Percentiles rank a stretch among this genome's conserved stretches.
Conservation (phyloP, 1,140 invertebrate genomes). For the Trinorchestia longiramus region DNA sequence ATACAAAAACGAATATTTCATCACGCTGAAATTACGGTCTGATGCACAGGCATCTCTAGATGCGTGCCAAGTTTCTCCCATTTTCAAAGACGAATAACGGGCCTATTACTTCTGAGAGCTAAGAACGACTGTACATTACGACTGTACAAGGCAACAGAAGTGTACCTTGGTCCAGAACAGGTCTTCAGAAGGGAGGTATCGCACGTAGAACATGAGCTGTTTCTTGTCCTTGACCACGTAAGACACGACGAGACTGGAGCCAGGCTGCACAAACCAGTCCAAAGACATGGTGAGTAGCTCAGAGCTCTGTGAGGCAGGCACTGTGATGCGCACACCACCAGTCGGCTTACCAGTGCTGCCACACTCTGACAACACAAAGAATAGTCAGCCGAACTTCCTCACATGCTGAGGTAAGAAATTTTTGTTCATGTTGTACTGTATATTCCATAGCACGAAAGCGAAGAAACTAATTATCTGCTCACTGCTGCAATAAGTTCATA, state of each 20-base stretch:
- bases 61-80: too few relatives aligned
- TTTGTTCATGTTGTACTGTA: not conserved
- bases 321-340: not conserved
- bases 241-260: conserved; percentile 81
- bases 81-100: too few relatives aligned
- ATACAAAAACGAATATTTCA: too few relatives aligned
- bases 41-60: too few relatives aligned
- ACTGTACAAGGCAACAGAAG: too few relatives aligned
- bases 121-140: too few relatives aligned
- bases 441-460: too few relatives aligned
- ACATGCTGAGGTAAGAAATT: too few relatives aligned
- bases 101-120: too few relatives aligned
- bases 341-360: not conserved
- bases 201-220: conserved; percentile 82
- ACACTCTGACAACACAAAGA: not conserved
- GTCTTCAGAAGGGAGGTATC: conserved; percentile 84
- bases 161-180: conserved; percentile 80
- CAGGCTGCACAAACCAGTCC: conserved; percentile 44
- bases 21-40: too few relatives aligned
- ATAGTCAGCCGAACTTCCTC: not conserved
- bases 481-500: too few relatives aligned
- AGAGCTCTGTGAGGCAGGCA: not conserved
- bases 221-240: conserved; percentile 82
- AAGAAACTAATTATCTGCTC: too few relatives aligned
- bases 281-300: conserved; percentile 16